Evolutionary conservation across 1,140 invertebrate genomes (phyloP), one percentile per base, ranked within the genome.

Genomic region (Galleria mellonella): DNA sequence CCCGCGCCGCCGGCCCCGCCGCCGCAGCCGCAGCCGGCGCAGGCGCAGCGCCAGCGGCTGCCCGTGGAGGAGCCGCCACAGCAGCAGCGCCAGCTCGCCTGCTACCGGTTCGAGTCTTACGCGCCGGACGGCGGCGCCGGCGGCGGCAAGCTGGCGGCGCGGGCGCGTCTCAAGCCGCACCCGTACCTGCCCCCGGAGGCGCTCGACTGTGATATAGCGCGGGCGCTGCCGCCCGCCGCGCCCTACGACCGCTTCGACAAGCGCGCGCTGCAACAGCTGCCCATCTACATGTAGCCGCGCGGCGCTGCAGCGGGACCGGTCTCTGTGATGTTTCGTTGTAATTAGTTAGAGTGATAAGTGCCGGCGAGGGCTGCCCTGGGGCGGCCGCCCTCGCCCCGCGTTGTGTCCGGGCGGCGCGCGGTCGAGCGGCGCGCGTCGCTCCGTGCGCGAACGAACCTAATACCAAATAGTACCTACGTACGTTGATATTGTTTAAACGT

Each of bases 181-280:
- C 77, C 74, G 36, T 82, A 82, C 77, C 64, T 76, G 63, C 65
- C 72, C 70, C n/a, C n/a, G 37, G 72, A 72, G 50, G 68, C 68
- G 48, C 69, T 82, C 56, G 74, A 77, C 68, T 78, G 76, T 72
- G 76, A 75, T 75, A 75, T 73, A 28, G 71, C 69, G 57, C 75
- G 71, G 47, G 65, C 59, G 58, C 62, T 72, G 59, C 72, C 70
- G 68, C 72, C 65, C 48, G 54, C 61, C 60, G 64, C 64, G 60
- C 72, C 64, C 67, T 76, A 73, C 67, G 79, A 83, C 60, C 79
- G 79, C 64, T 81, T 81, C 72, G 79, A 83, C 72, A 83, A 78
- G 72, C 74, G 79, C 43, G 66, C 74, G 47, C 65, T 83, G 71
- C 79, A 81, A 62, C 79, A 83, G 74, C 76, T 83, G 64, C 79